Conservation (phyloP, 2,797 vertebrate species). For the Chelon auratus region DNA sequence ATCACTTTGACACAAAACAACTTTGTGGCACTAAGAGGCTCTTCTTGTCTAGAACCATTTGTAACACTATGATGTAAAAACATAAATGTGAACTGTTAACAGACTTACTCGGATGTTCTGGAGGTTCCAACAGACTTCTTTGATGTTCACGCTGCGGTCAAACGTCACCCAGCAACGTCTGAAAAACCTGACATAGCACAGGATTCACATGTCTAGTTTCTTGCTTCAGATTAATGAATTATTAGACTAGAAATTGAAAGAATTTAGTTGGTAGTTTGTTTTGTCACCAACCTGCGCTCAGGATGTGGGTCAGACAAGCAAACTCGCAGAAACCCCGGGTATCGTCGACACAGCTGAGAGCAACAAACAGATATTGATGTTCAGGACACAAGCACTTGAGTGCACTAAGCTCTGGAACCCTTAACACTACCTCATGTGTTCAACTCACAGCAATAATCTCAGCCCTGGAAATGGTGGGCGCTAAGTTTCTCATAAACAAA, state of each 20-base stretch:
- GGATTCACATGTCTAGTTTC: not conserved
- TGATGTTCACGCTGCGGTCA: conserved; percentile 93
- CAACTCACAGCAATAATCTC: conserved; percentile 92
- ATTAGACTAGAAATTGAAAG: not conserved
- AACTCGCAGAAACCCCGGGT: conserved; percentile 92
- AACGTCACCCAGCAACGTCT: conserved; percentile 95
- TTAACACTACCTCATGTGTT: not conserved
- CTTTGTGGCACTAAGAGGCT: not conserved
- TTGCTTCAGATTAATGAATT: not conserved
- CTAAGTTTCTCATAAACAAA: conserved; percentile 93
- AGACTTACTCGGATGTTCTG: conserved; percentile 93
- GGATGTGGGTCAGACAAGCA: conserved; percentile 94
- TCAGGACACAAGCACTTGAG: not conserved
- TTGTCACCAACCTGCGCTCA: conserved; percentile 87
- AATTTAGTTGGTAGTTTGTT: not conserved
- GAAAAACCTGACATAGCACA: conserved; percentile 85
- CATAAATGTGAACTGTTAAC: conserved; percentile 40
- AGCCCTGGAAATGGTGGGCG: conserved; percentile 91
- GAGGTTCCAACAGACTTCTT: conserved; percentile 95
- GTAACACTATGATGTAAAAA: not conserved
- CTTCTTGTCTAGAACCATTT: not conserved
- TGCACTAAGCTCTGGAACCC: not conserved
- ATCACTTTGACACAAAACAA: not conserved
- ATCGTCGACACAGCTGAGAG: conserved; percentile 89
- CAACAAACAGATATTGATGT: not conserved